phyloP scores from a whole-genome alignment of 1,140 invertebrate species.

The Solen grandis region DNA sequence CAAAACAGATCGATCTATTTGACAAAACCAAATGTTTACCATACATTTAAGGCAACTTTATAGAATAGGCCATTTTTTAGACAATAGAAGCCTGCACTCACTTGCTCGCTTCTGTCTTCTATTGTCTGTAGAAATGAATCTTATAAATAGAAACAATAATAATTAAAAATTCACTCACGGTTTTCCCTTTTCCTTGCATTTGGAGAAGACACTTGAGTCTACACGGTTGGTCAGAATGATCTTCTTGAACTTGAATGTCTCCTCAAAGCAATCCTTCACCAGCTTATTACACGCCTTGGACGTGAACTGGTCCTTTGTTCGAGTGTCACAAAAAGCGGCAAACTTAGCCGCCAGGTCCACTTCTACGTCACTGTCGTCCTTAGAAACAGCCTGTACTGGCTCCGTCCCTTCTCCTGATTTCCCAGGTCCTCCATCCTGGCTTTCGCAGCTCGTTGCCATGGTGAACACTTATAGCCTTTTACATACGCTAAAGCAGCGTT shows the following conservation, averaged over 20 bases:
- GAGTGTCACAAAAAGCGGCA: slow-evolving; percentile 23
- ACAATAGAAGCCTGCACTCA: too few relatives aligned
- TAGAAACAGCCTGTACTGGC: background rate
- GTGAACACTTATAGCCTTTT: too few relatives aligned
- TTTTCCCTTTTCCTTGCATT: slow-evolving; percentile 51
- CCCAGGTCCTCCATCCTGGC: slow-evolving; percentile 8
- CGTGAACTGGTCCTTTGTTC: slow-evolving; percentile 39
- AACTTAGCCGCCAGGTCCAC: slow-evolving; percentile 36
- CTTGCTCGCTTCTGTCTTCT: too few relatives aligned
- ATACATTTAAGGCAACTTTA: too few relatives aligned
- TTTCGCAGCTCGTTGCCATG: slow-evolving; percentile 20
- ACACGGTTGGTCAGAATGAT: slow-evolving; percentile 31
- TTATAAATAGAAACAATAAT: too few relatives aligned
- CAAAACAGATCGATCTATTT: too few relatives aligned
- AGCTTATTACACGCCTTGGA: slow-evolving; percentile 46
- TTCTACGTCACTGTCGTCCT: slow-evolving; percentile 11
- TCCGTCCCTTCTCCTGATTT: background rate
- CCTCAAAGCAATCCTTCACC: slow-evolving; percentile 47
- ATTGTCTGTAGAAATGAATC: too few relatives aligned
- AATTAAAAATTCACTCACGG: too few relatives aligned
- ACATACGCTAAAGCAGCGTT: too few relatives aligned
- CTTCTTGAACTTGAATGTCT: slow-evolving; percentile 40
- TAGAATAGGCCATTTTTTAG: too few relatives aligned
- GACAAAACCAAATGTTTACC: too few relatives aligned
- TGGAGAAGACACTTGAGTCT: slow-evolving; percentile 48